Conservation (phyloP, 2,113 vertebrate genomes). For the Scolopax mira region DNA sequence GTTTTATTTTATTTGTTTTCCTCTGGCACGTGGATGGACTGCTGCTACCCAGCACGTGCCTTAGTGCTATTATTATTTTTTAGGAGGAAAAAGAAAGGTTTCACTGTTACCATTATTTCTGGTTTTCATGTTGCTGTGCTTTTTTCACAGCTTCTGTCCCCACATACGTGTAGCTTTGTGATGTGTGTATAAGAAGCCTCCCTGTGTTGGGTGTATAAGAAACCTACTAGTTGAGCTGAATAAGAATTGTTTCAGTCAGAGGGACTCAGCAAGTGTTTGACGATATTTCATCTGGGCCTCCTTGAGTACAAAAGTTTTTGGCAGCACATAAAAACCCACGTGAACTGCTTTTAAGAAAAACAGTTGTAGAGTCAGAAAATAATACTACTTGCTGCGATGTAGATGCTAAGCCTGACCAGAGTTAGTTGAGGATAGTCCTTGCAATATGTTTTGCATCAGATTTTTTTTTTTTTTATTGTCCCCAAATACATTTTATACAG, state of each 20-base stretch:
- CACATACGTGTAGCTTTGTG: too few relatives aligned
- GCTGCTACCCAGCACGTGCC: background rate
- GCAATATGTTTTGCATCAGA: background rate
- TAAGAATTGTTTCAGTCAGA: background rate
- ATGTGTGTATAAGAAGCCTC: background rate
- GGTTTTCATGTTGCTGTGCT: background rate
- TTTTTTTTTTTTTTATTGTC: background rate
- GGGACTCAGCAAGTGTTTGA: background rate
- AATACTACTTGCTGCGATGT: background rate
- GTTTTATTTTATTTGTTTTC: background rate
- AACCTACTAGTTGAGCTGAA: background rate
- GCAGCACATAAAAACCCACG: background rate
- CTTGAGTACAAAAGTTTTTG: background rate
- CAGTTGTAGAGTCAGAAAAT: background rate
- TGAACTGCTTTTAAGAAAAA: background rate
- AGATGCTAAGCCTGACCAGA: background rate
- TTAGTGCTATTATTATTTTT: background rate
- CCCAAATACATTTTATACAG: background rate
- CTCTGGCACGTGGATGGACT: background rate
- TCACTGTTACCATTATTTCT: background rate
- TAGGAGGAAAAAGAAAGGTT: background rate
- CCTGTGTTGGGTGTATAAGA: background rate
- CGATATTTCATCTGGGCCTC: background rate
- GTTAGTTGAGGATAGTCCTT: background rate
- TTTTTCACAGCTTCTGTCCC: background rate